Conservation (phyloP, 2,113 vertebrate genomes). For the Sialia sialis region DNA sequence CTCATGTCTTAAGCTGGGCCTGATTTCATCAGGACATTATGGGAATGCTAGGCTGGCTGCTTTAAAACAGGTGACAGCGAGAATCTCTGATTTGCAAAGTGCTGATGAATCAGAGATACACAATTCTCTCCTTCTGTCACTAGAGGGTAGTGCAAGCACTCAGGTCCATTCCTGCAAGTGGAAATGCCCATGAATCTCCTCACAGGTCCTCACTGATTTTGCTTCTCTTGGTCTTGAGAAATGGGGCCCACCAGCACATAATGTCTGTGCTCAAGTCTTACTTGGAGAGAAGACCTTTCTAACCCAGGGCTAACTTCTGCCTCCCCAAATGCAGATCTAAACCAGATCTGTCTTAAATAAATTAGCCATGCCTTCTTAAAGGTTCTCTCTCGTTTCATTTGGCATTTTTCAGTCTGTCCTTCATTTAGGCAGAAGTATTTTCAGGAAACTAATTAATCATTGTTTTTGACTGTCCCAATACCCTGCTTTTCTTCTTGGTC, state of each 20-base stretch:
- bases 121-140: constrained; percentile 30
- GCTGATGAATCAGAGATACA: not conserved
- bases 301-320: not conserved
- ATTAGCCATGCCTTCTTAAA: not conserved
- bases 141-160: constrained; percentile 61
- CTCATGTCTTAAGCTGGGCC: not conserved
- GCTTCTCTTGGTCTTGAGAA: not conserved
- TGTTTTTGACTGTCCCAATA: not conserved
- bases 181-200: not conserved
- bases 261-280: not conserved
- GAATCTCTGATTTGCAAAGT: not conserved
- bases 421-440: not conserved
- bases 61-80: not conserved
- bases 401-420: not conserved
- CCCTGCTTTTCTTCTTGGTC: not conserved
- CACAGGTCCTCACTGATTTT: not conserved
- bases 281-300: not conserved
- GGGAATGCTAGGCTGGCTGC: not conserved
- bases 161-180: not conserved
- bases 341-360: not conserved
- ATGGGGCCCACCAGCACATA: not conserved
- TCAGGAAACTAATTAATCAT: not conserved
- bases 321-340: not conserved
- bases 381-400: not conserved
- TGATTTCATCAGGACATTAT: not conserved